A percentile compares a stretch with the other conserved stretches of the same genome.
Evolutionary conservation across 1,140 invertebrate genomes (phyloP).

Genomic region (Eciton burchellii): DNA sequence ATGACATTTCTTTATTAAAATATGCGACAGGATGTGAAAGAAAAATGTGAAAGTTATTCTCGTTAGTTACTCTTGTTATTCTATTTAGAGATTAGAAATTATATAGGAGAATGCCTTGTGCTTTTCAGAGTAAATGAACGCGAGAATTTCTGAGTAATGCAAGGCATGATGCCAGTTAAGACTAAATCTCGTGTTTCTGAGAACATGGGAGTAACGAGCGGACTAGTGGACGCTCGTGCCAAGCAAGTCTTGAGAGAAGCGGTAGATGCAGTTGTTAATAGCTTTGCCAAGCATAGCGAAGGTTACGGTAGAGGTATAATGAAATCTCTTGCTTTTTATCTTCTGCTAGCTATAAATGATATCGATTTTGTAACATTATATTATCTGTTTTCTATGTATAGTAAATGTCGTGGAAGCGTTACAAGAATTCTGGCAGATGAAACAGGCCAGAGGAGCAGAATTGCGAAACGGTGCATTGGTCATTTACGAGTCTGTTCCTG

Average conservation of each 20-base stretch:
- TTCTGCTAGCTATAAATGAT: neutral
- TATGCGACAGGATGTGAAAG: too few relatives aligned
- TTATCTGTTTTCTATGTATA: conserved; percentile 84
- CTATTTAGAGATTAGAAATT: neutral
- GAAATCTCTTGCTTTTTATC: conserved; percentile 59
- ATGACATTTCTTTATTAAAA: conserved; percentile 11
- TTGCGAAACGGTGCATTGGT: conserved; percentile 95
- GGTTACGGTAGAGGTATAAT: conserved; percentile 90
- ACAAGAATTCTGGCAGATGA: conserved; percentile 99
- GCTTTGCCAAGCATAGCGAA: conserved; percentile 92
- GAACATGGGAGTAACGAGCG: conserved; percentile 82
- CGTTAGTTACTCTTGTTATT: too few relatives aligned
- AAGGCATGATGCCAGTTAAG: conserved; percentile 84
- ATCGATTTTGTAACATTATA: neutral
- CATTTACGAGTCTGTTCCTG: conserved; percentile 97
- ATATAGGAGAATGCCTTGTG: conserved; percentile 3
- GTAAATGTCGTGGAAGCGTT: conserved; percentile 98
- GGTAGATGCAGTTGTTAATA: conserved; percentile 92
- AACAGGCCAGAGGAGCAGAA: conserved; percentile 94
- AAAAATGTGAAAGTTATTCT: neutral
- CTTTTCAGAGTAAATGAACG: conserved; percentile 76
- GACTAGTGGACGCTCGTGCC: conserved; percentile 87
- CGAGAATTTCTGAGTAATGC: conserved; percentile 76
- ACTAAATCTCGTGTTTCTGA: conserved; percentile 83
- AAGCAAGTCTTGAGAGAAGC: conserved; percentile 91